phyloP scores from a whole-genome alignment of 1,140 invertebrate species.

The Orchestia grillus region DNA sequence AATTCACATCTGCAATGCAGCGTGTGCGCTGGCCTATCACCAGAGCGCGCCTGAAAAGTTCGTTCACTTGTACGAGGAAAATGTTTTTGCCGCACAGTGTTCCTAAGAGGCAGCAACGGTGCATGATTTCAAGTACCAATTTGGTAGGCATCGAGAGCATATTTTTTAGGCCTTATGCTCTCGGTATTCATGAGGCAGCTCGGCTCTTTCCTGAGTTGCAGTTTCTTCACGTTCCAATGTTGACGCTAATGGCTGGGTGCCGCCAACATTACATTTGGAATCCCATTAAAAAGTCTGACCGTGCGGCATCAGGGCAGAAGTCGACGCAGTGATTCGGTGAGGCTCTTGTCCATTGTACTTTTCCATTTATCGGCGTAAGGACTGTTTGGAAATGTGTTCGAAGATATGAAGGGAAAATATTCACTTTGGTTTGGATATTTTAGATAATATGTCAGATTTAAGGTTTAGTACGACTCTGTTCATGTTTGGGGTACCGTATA shows the following conservation, averaged over 20 bases:
- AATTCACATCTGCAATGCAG: background rate
- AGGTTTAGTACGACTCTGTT: background rate
- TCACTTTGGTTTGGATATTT: background rate
- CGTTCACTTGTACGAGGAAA: background rate
- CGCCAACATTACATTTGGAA: constrained; percentile 33
- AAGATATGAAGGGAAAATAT: background rate
- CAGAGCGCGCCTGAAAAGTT: background rate
- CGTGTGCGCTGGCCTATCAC: background rate
- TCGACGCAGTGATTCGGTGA: constrained; percentile 8
- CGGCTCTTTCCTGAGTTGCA: constrained; percentile 1
- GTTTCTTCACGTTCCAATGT: constrained; percentile 34
- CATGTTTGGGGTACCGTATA: background rate
- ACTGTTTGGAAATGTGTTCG: background rate
- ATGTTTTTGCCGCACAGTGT: background rate
- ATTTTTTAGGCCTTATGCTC: background rate
- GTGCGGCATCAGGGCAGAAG: constrained; percentile 27
- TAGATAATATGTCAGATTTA: background rate
- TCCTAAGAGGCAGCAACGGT: background rate
- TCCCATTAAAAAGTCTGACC: constrained; percentile 45
- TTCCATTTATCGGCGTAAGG: background rate
- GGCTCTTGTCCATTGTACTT: background rate
- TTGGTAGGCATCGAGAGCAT: background rate
- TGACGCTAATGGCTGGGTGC: constrained; percentile 27
- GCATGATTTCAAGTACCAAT: background rate
- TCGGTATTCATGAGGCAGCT: constrained; percentile 1